Base-by-base conservation (phyloP, 2,888 invertebrate genomes). In the Agrypnus murinus region DNA sequence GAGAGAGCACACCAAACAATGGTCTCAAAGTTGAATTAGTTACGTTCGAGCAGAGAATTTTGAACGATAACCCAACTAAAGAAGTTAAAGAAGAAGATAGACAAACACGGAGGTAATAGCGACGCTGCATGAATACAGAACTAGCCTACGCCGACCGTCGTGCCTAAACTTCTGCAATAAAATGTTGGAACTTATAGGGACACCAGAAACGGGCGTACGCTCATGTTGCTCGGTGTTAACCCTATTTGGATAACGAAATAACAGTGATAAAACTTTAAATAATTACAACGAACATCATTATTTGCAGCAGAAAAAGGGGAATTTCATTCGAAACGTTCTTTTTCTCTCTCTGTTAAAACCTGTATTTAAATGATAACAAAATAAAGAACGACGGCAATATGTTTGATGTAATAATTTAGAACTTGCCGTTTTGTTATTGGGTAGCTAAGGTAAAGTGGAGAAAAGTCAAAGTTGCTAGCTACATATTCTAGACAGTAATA, bases 1-100 rank as follows among this genome's bases (percentile, higher is more conserved):
- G 73, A 77, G 74, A 75, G 77, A 74, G 74, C 75, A 77, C 77
- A 75, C 77, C 79, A 83, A 84, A 84, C 84, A 85, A 84, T 83
- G 82, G 84, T 84, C 83, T 84, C 82, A 82, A 85, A 86, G 82
- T 86, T 85, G 86, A 86, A 86, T 86, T 86, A 86, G 86, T 84
- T 84, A 82, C 84, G 84, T 84, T 85, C 85, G 85, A 84, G 83
- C 79, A 79, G 81, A 83, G 86, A 86, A 85, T 86, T 85, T 84
- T 83, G 84, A 86, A 83, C 84, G 84, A 85, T 84, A 84, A 83
- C 83, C 84, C 79, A 77, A 80, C 81, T 80, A 80, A 84, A 85
- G 84, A 84, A 84, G 82, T 84, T 83, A 79, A 68, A 78, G 80
- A 80, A 79, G 81, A 67, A 70, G 67, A 74, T 70, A 74, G 75